Evolutionary conservation across 2,113 vertebrate species (phyloP), one percentile per base, ranked within the genome.

Genomic region (Symphodus melops): DNA sequence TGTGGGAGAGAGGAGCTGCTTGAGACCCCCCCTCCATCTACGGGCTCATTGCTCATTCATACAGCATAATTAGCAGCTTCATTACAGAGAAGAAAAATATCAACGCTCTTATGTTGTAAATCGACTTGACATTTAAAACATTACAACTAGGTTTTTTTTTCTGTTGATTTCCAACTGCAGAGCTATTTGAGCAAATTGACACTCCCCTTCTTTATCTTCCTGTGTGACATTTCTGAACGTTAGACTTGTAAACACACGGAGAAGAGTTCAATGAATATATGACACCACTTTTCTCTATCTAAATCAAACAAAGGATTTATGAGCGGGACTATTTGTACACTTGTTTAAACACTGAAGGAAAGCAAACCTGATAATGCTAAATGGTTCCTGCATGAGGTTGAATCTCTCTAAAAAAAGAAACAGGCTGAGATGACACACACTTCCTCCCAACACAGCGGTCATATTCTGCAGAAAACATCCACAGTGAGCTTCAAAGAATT

Each of bases 351-450:
- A 21, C n/a, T 1, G 28, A 1, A 13, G 44, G 19, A 16, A 37
- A 69, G 28, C 12, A 67, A 66, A 57, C 28, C n/a, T 49, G 44
- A 60, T 6, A 36, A 53, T 7, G 59, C 0, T 1, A 33, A 49
- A 49, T 68, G 16, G n/a, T 69, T 60, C 54, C 56, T 75, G 68
- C 49, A 67, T 60, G 44, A 41, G 60, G 54, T 70, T 77, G 68
- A 59, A 7, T 25, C 60, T 48, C 25, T 16, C 9, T 33, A 8
- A 77, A 54, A 48, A 73, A 11, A n/a, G 8, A 66, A 23, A 69
- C 25, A 7, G 23, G 28, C 14, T 39, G 2, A 49, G 5, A 57
- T 28, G 10, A 64, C 23, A 17, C 36, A 56, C 25, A 37, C 8
- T 42, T 51, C 9, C 28, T 57, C 56, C 3, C 8, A 55, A 37